Percentiles rank a stretch among this genome's conserved stretches.
phyloP scores from a whole-genome alignment of 2,113 vertebrate genomes.

The Rafetus swinhoei region DNA sequence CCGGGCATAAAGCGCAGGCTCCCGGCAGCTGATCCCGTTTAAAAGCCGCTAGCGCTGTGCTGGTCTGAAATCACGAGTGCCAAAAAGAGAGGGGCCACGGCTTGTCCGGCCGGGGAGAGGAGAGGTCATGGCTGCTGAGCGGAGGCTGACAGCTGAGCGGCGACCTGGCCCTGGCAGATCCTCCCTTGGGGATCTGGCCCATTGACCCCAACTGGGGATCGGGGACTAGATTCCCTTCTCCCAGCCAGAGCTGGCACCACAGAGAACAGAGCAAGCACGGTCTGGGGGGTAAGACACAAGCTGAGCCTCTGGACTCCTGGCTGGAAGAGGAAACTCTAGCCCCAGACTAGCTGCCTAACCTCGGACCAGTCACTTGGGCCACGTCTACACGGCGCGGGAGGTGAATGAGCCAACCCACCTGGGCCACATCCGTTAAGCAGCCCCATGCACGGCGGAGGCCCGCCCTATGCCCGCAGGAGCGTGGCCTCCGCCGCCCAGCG shows the following conservation, averaged over 20 bases:
- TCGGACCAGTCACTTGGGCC: background rate
- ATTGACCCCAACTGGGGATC: background rate
- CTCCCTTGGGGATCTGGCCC: background rate
- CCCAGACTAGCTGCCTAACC: background rate
- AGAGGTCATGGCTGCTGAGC: too few relatives aligned
- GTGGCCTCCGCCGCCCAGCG: fast-evolving
- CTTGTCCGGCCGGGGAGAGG: background rate
- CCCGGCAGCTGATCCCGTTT: background rate
- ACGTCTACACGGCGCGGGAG: too few relatives aligned
- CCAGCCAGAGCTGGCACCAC: background rate
- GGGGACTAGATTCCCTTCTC: background rate
- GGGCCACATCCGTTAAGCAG: too few relatives aligned
- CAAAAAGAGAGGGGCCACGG: fast-evolving
- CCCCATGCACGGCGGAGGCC: too few relatives aligned
- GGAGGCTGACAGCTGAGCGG: background rate
- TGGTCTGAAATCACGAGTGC: background rate
- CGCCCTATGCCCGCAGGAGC: too few relatives aligned
- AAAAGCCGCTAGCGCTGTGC: background rate
- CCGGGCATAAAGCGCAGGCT: background rate
- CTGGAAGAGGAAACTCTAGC: background rate
- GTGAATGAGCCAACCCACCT: too few relatives aligned
- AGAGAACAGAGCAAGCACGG: background rate
- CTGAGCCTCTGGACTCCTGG: background rate
- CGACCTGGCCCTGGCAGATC: too few relatives aligned
- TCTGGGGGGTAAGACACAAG: background rate